Conservation (phyloP, 2,797 vertebrate genomes). For the Ctenopoma kingsleyae region DNA sequence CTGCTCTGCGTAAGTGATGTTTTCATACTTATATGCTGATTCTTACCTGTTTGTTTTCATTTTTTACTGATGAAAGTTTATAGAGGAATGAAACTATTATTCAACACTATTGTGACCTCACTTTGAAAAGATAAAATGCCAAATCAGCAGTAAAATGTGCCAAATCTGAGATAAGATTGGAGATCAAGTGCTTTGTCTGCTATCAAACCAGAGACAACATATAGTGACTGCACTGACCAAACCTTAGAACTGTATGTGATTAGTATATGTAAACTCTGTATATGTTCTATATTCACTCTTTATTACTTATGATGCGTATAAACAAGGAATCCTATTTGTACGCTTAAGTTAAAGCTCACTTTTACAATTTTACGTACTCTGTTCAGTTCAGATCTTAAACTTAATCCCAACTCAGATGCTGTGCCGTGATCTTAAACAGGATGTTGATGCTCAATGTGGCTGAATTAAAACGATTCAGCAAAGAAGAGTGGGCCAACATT, state of each 20-base stretch:
- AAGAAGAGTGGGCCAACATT: too few relatives aligned
- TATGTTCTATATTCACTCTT: background rate
- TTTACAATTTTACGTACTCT: background rate
- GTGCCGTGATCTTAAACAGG: too few relatives aligned
- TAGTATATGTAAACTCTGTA: background rate
- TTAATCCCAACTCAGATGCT: too few relatives aligned
- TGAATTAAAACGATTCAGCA: too few relatives aligned
- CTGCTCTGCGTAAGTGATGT: conserved; percentile 24
- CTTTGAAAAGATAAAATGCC: conserved; percentile 39
- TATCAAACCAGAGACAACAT: background rate
- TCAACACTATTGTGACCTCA: conserved; percentile 53
- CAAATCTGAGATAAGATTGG: conserved; percentile 27
- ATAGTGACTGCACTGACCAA: background rate
- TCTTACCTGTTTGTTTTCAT: conserved; percentile 15
- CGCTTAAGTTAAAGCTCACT: background rate
- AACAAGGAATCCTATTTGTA: background rate
- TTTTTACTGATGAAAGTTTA: conserved; percentile 7
- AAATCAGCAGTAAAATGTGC: conserved; percentile 35
- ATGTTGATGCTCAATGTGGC: too few relatives aligned
- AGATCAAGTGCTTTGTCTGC: background rate
- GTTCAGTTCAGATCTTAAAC: background rate
- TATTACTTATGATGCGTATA: background rate
- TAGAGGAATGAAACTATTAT: conserved; percentile 49
- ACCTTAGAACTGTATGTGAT: background rate
- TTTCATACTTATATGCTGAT: conserved; percentile 8